A percentile compares a stretch with the other conserved stretches of the same genome.
Conservation (phyloP, 2,888 invertebrate genomes). For the Mesoligia furuncula region DNA sequence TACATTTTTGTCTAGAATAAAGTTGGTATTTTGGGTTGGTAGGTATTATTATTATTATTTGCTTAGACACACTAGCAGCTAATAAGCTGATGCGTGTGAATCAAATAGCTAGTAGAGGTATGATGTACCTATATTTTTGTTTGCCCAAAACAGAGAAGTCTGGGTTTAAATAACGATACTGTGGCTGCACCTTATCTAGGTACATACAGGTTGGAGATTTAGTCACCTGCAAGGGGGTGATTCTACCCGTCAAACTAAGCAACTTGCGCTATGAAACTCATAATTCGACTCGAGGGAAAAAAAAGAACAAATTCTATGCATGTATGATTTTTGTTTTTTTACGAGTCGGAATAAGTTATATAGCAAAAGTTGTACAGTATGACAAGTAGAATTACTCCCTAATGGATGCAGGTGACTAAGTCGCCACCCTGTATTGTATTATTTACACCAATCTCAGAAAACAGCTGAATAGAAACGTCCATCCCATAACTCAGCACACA, state of each 20-base stretch:
- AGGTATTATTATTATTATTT: too few relatives aligned
- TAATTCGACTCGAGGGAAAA: too few relatives aligned
- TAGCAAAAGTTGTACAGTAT: neutral
- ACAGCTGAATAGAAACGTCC: neutral
- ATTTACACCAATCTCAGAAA: neutral
- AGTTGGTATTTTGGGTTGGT: neutral
- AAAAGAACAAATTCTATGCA: too few relatives aligned
- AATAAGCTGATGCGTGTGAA: too few relatives aligned
- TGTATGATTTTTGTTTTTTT: too few relatives aligned
- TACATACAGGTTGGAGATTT: too few relatives aligned
- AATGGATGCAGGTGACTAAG: neutral
- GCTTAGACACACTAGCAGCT: too few relatives aligned
- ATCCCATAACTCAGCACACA: slow-evolving; percentile 17
- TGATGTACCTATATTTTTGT: too few relatives aligned
- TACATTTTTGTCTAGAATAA: neutral
- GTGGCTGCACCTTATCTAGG: neutral
- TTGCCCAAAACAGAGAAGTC: neutral
- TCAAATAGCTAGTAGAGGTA: too few relatives aligned
- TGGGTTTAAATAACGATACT: neutral
- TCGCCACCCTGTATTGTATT: neutral
- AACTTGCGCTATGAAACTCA: too few relatives aligned
- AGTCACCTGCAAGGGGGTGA: too few relatives aligned
- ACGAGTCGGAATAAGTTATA: neutral
- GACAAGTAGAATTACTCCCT: neutral
- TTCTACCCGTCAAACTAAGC: too few relatives aligned